phyloP scores from a whole-genome alignment of 2,113 vertebrate species.

The Diglossa brunneiventris region DNA sequence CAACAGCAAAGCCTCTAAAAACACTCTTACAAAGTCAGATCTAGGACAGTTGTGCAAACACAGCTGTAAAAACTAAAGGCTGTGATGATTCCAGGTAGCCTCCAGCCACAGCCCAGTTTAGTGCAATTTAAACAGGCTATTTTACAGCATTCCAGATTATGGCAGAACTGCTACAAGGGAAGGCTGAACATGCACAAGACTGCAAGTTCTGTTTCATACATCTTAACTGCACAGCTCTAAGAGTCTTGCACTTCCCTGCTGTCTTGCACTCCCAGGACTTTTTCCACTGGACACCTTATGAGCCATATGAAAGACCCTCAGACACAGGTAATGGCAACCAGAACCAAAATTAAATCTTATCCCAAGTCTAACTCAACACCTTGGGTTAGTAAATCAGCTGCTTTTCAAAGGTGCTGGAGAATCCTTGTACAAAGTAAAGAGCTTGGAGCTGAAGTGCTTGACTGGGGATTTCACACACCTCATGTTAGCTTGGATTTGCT shows the following conservation, averaged over 20 bases:
- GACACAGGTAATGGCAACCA: neutral
- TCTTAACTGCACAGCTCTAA: neutral
- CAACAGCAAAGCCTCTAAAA: neutral
- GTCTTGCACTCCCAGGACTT: neutral
- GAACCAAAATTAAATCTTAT: neutral
- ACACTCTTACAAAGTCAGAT: neutral
- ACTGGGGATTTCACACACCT: neutral
- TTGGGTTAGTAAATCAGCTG: neutral
- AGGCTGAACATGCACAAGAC: neutral
- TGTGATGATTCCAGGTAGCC: neutral
- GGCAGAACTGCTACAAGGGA: neutral
- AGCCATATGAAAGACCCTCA: neutral
- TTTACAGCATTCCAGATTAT: neutral
- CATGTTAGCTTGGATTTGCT: neutral
- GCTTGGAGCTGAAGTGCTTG: neutral
- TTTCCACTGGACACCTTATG: neutral
- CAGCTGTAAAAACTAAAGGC: neutral
- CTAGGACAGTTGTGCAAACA: neutral
- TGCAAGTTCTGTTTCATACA: neutral
- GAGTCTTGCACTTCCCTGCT: neutral
- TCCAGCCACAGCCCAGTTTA: neutral
- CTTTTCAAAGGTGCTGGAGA: neutral
- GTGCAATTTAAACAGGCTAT: neutral
- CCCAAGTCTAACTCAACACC: neutral
- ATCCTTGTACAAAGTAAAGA: neutral